These are phyloP conservation scores for Semnornis frantzii DNA, from an alignment of 2,113 vertebrate species.

Conservation along the genomic window DNA sequence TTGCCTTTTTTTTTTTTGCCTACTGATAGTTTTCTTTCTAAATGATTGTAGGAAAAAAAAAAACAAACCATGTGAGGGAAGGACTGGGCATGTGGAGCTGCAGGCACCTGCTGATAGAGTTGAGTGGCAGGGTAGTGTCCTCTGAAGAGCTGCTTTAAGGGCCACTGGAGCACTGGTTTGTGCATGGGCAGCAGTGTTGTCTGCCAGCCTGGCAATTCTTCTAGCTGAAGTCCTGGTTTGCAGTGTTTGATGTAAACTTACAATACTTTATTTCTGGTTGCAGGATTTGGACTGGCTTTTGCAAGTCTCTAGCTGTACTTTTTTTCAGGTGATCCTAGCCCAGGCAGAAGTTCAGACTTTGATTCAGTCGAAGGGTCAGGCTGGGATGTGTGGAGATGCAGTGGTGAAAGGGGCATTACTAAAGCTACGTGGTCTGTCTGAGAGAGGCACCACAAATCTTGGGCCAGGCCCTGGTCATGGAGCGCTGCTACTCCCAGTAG, in stretches of 20 bases:
- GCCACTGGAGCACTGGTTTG: accelerated
- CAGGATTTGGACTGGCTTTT: background rate
- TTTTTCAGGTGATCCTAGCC: background rate
- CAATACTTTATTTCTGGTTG: background rate
- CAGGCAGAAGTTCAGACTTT: background rate
- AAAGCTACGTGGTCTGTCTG: background rate
- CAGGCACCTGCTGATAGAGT: background rate
- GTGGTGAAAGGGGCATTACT: background rate
- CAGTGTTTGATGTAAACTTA: background rate
- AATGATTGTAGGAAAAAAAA: background rate
- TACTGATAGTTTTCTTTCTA: background rate
- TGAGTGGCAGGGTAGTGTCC: background rate
- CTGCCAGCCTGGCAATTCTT: background rate
- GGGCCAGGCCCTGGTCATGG: background rate
- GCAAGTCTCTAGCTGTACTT: background rate
- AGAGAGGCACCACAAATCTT: background rate
- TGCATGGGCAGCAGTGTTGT: background rate
- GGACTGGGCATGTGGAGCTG: background rate
- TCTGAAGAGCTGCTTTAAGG: background rate
- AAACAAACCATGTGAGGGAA: background rate
- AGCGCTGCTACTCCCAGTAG: accelerated
- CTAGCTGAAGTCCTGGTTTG: background rate
- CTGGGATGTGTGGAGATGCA: background rate
- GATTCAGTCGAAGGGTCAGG: background rate
- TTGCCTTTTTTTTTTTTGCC: background rate